These are phyloP conservation scores for Cecropterus lyciades DNA, from an alignment of 1,140 invertebrate species.

Conservation along the genomic window DNA sequence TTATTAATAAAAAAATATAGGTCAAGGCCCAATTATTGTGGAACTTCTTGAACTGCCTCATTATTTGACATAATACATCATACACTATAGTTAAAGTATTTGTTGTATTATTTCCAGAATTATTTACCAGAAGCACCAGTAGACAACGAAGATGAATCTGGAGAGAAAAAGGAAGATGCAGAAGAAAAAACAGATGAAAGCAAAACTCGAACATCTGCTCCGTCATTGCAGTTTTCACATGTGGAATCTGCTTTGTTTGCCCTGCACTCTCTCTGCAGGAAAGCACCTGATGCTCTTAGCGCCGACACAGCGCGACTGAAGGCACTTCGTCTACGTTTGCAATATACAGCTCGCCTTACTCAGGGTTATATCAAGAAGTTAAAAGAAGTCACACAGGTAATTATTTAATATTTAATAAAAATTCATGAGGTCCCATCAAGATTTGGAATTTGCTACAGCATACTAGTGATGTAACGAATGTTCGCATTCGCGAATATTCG, in stretches of 20 bases:
- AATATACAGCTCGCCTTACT: conserved; percentile 96
- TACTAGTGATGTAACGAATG: no score
- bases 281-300: conserved; percentile 89
- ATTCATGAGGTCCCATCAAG: no score
- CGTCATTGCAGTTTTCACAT: conserved; percentile 95
- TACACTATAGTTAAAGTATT: no score
- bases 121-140: conserved; percentile 92
- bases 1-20: no score
- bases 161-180: conserved; percentile 64
- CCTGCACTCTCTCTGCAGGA: conserved; percentile 94
- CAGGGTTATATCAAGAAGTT: conserved; percentile 97
- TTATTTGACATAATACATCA: no score
- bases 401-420: conserved; percentile 5
- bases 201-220: conserved; percentile 77
- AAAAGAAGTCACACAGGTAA: conserved; percentile 90
- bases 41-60: no score
- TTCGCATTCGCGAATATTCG: no score
- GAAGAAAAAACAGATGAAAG: conserved; percentile 70
- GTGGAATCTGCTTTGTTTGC: conserved; percentile 96
- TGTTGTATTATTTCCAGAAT: conserved; percentile 80
- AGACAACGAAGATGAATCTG: conserved; percentile 84
- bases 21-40: no score
- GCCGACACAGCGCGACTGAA: conserved; percentile 92
- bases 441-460: no score
- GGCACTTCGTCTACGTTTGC: conserved; percentile 94